Evolutionary conservation across 2,888 invertebrate species (phyloP).

Genomic region (Trissolcus brochymenae): DNA sequence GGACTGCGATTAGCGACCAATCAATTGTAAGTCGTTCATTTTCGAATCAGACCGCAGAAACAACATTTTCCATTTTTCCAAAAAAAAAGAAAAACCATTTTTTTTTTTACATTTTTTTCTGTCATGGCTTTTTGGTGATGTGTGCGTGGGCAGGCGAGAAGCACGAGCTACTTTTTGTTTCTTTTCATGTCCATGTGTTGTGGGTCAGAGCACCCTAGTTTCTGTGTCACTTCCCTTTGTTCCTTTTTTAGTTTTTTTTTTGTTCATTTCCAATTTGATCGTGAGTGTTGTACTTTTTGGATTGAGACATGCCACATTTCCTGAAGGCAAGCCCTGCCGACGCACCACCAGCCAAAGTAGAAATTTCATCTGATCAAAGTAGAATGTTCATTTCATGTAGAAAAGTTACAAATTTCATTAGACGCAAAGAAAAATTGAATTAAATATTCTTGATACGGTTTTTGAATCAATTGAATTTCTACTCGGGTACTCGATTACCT

Average conservation of each 20-base stretch:
- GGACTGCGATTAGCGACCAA: constrained; percentile 72
- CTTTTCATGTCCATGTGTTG: constrained; percentile 75
- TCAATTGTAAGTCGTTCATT: constrained; percentile 38
- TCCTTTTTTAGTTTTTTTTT: constrained; percentile 6
- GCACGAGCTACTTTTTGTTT: constrained; percentile 43
- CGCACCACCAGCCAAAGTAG: constrained; percentile 67
- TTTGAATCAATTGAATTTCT: constrained; percentile 13
- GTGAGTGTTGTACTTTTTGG: neutral
- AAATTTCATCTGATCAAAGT: constrained; percentile 9
- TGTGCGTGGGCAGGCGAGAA: constrained; percentile 70
- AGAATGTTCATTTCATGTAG: neutral
- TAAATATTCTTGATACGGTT: no score
- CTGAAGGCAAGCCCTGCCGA: constrained; percentile 67
- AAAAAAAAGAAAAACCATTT: neutral
- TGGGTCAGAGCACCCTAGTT: constrained; percentile 76
- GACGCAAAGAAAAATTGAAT: no score
- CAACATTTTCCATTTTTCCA: neutral
- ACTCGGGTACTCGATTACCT: constrained; percentile 28
- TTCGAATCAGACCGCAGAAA: constrained; percentile 11
- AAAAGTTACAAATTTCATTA: no score
- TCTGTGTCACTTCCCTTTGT: constrained; percentile 38
- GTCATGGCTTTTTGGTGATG: constrained; percentile 65
- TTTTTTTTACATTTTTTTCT: constrained; percentile 12
- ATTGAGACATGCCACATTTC: constrained; percentile 42
- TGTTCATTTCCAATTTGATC: neutral